phyloP scores from a whole-genome alignment of 2,113 vertebrate genomes.

The Puffinus mauretanicus region DNA sequence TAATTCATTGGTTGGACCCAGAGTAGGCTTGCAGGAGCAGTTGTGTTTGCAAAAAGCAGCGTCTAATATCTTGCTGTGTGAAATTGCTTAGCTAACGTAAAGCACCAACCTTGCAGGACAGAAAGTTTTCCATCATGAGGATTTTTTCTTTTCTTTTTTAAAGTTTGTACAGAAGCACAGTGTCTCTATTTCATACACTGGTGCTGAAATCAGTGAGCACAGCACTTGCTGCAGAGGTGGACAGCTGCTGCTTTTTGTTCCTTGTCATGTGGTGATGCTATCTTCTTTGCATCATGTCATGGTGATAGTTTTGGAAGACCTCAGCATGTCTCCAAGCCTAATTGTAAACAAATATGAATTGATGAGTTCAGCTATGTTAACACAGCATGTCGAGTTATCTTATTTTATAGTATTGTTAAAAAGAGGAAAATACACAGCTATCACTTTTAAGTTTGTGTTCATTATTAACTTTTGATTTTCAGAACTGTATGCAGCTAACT shows the following conservation, averaged over 20 bases:
- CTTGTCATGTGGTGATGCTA: background rate
- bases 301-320: background rate
- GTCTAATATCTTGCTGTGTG: background rate
- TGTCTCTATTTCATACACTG: background rate
- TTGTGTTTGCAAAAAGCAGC: background rate
- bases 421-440: background rate
- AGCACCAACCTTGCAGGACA: background rate
- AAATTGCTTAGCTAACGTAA: constrained; percentile 2
- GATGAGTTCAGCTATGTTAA: background rate
- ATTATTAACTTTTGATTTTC: background rate
- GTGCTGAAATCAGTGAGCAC: background rate
- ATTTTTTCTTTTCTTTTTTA: background rate
- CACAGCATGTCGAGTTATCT: background rate
- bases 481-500: background rate
- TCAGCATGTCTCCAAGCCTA: background rate
- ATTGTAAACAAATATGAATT: background rate
- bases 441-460: background rate
- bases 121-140: background rate
- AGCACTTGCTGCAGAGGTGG: background rate
- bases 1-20: background rate
- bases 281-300: background rate
- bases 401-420: background rate
- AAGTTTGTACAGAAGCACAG: background rate
- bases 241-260: background rate
- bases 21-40: background rate